phyloP scores from a whole-genome alignment of 2,888 invertebrate species.

The Lottia gigantea region DNA sequence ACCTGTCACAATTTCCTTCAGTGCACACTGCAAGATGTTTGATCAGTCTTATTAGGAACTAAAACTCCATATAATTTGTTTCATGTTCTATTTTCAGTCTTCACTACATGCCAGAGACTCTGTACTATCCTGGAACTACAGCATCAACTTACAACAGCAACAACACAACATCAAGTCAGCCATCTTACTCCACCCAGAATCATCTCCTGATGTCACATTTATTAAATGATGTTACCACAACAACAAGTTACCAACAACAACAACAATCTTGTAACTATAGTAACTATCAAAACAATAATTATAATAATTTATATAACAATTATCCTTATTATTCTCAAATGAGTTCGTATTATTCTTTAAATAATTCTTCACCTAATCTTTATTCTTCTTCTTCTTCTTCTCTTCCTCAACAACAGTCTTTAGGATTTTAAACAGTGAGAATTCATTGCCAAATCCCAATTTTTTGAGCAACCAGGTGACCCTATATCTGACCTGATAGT shows the following conservation, averaged over 20 bases:
- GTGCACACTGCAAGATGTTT: no score
- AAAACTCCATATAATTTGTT: no score
- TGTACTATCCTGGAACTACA: not conserved
- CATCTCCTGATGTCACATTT: constrained; percentile 1
- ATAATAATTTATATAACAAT: not conserved
- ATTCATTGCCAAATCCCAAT: no score
- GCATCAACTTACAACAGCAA: not conserved
- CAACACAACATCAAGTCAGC: not conserved
- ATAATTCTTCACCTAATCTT: not conserved
- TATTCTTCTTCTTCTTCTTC: no score
- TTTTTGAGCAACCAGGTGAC: no score
- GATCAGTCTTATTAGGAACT: no score
- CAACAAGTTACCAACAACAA: not conserved
- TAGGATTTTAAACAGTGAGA: no score
- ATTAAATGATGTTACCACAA: not conserved
- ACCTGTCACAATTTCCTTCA: no score
- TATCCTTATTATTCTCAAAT: constrained; percentile 4
- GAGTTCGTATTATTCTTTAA: not conserved
- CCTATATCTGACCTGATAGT: no score
- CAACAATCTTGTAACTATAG: constrained; percentile 7
- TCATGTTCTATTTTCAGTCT: not conserved
- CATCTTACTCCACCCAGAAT: not conserved
- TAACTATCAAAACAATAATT: not conserved
- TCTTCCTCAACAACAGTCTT: no score
- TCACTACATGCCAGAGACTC: not conserved